Conservation (phyloP, 1,140 invertebrate genomes). For the Cryptotermes secundus region DNA sequence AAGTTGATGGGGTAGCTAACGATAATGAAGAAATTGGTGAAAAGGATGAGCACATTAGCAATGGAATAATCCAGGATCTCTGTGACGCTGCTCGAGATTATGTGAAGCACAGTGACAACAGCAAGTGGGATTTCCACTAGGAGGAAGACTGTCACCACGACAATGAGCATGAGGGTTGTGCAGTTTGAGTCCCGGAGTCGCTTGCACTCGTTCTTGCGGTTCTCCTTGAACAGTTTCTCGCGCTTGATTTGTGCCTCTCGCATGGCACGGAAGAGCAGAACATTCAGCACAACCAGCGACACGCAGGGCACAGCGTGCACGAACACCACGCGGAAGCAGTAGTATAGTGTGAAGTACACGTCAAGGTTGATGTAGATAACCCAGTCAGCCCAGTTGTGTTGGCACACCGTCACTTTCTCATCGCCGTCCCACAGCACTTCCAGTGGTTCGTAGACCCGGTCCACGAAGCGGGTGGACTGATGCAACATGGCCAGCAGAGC, state of each 20-base stretch:
- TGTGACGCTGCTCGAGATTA: constrained; percentile 67
- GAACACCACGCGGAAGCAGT: constrained; percentile 83
- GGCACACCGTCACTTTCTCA: constrained; percentile 51
- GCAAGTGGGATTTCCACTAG: constrained; percentile 89
- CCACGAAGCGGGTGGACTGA: constrained; percentile 77
- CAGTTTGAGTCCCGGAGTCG: constrained; percentile 84
- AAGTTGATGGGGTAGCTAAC: constrained; percentile 92
- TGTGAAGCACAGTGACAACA: constrained; percentile 81
- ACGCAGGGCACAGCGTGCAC: constrained; percentile 89
- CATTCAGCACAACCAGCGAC: constrained; percentile 84
- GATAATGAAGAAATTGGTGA: constrained; percentile 90
- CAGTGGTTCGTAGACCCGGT: constrained; percentile 57
- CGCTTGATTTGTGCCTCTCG: constrained; percentile 76
- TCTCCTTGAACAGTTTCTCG: constrained; percentile 79
- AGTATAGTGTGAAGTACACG: constrained; percentile 79
- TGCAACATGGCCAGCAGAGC: constrained; percentile 72
- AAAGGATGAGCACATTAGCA: constrained; percentile 79
- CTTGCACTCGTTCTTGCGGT: constrained; percentile 79
- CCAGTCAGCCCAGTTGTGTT: constrained; percentile 61
- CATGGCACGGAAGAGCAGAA: constrained; percentile 82
- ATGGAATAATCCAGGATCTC: constrained; percentile 76
- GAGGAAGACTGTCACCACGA: constrained; percentile 89
- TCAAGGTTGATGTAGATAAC: constrained; percentile 64
- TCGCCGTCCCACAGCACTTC: constrained; percentile 63
- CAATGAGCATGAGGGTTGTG: constrained; percentile 93